Base-by-base conservation (phyloP, 2,797 vertebrate genomes). In the Hozukius guyotensis region DNA sequence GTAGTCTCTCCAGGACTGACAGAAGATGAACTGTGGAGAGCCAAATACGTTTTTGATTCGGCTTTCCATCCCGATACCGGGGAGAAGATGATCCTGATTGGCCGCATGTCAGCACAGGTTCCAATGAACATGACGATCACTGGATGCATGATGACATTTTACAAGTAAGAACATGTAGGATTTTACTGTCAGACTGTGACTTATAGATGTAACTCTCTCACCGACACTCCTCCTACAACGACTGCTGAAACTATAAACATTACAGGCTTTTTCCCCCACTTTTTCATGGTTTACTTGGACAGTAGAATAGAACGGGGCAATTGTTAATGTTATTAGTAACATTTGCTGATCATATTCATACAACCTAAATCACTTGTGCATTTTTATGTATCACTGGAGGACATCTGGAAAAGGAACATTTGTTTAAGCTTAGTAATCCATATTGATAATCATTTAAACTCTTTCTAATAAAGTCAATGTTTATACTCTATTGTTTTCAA, bases 41-140 rank as follows among this genome's bases (percentile, higher is more conserved):
- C 98, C 22, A 99, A 99, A 87, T 99, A 99, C 77, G 73, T 99
- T 56, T 99, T 98, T 10, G 98, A 99, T 88, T 99, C 98, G 0
- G 99, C 99, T 4, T 99, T 99, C 87, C 99, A 99, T 87, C 99
- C 98, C 0, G 99, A 99, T 89, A 99, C 99, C 0, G 98, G 98
- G 2, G 99, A 99, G 87, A 99, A 99, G 94, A 99, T 99, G 99
- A 95, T 99, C 42, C 87, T 99, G 93, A 99, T 99, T 27, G 99
- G 99, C 53, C 96, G 99, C 70, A 99, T 99, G 98, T 99, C 98
- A 0, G 99, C 99, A 31, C 99, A 99, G 92, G 98, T 99, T 20
- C 99, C 99, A 20, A 99, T 99, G 98, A 99, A 99, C 92, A 99
- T 99, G 99, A 99, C 98, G 31, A 99, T 99, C 95, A 99, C 97